Base-by-base conservation (phyloP, 1,140 invertebrate genomes). In the Tetramorium alpestre region DNA sequence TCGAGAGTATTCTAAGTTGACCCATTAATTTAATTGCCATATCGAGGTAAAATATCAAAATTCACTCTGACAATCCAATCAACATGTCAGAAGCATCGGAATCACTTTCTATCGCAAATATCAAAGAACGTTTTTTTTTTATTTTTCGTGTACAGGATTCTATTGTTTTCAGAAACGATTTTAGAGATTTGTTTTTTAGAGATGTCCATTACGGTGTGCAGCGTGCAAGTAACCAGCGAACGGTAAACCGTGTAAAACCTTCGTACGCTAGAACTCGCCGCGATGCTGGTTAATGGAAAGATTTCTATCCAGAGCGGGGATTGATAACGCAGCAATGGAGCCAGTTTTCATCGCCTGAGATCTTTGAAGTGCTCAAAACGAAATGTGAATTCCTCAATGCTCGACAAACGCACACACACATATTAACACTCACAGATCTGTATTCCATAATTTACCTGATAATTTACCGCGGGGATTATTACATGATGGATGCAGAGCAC, bases 381-480 rank as follows among this genome's bases (percentile, higher is more conserved):
- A 70, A 81, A 70, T 70, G 28, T 25, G 33, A 44, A 70, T 25
- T 18, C 33, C 22, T 3, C 10, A 49, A 51, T 69, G 47, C 33
- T 38, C 28, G n/a, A 70, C 38, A 22, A 16, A 70, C 44, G 13
- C 28, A 70, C 33, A 22, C 25, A 70, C 44, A n/a, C 28, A 22
- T 22, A 22, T 6, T 0, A 38, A 22, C 11, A 18, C 41, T 28
- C 13, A 38, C n/a, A 58, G 4, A 80, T 7, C 64, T 18, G 64
- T 44, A 70, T 56, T 81, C 49, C 38, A 70, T 58, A 81, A 81
- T 81, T 70, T 81, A 70, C 22, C 64, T 70, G 64, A 81, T 81
- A 81, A 81, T 81, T 56, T 70, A 70, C 65, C 65, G 49, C 16
- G 6, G 16, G 10, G 47, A 70, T 81, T 81, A 81, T 70, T 70